A percentile compares a stretch with the other conserved stretches of the same genome.
Conservation (phyloP, 2,113 vertebrate genomes). For the Rhinopomastus cyanomelas region DNA sequence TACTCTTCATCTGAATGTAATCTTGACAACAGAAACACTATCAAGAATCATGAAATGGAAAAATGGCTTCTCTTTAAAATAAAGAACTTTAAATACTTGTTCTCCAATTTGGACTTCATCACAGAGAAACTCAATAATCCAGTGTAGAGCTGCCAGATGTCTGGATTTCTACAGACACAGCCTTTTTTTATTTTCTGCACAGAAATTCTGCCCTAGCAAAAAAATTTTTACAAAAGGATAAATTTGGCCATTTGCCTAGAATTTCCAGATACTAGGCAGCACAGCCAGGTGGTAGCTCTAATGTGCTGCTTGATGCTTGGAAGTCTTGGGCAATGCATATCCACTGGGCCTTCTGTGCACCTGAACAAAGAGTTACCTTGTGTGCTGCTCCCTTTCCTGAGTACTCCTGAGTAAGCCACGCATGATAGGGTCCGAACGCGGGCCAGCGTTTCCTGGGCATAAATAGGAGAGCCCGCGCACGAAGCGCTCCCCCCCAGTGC, state of each 20-base stretch:
- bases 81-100: background rate
- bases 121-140: background rate
- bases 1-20: slow-evolving; percentile 6
- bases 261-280: background rate
- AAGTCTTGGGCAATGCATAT: background rate
- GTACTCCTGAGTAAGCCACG: background rate
- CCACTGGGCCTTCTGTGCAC: background rate
- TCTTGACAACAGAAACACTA: slow-evolving; percentile 4
- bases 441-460: background rate
- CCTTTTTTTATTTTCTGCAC: background rate
- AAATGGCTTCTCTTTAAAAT: background rate
- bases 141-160: background rate
- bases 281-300: background rate
- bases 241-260: background rate
- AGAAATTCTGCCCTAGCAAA: background rate
- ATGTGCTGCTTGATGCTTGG: background rate
- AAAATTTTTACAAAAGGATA: background rate
- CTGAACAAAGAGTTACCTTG: background rate
- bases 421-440: background rate
- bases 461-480: background rate
- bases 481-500: background rate
- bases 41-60: background rate
- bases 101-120: background rate
- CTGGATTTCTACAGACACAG: background rate
- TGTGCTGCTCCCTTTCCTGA: background rate